phyloP scores from a whole-genome alignment of 2,113 vertebrate genomes.

The Sinocyclocheilus maitianheensis region DNA sequence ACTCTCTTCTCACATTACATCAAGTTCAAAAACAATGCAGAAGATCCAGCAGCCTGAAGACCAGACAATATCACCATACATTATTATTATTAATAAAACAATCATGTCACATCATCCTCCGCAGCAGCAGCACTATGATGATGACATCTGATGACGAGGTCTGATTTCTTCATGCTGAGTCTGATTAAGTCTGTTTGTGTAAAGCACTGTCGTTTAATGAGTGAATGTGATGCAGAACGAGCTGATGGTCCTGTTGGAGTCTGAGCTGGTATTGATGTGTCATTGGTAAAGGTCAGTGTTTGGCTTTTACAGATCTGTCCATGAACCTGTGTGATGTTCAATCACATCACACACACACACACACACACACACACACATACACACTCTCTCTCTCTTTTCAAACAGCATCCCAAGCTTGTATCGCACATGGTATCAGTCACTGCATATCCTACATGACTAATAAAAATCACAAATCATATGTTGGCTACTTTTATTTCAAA shows the following conservation, averaged over 20 bases:
- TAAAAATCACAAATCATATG: too few species aligned
- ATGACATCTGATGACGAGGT: neutral
- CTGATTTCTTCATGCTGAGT: neutral
- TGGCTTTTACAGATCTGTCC: too few species aligned
- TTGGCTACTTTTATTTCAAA: too few species aligned
- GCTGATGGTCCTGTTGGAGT: neutral
- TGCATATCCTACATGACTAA: too few species aligned
- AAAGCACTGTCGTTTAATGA: too few species aligned
- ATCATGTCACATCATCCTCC: neutral
- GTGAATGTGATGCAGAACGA: too few species aligned
- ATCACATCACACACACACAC: too few species aligned
- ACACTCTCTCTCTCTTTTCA: too few species aligned
- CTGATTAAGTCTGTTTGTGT: neutral
- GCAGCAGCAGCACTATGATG: neutral
- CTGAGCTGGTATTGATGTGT: neutral
- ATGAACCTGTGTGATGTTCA: too few species aligned
- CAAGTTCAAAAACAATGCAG: neutral
- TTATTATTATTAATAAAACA: neutral
- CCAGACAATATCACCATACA: neutral
- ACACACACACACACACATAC: too few species aligned
- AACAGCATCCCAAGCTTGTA: too few species aligned
- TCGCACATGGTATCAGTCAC: too few species aligned
- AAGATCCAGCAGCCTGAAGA: neutral
- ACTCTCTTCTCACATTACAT: neutral
- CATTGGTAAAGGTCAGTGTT: neutral